Evolutionary conservation across 35 echinoderm and acorn worm genomes (phyloP).

Genomic region (Stichopus chloronotus): DNA sequence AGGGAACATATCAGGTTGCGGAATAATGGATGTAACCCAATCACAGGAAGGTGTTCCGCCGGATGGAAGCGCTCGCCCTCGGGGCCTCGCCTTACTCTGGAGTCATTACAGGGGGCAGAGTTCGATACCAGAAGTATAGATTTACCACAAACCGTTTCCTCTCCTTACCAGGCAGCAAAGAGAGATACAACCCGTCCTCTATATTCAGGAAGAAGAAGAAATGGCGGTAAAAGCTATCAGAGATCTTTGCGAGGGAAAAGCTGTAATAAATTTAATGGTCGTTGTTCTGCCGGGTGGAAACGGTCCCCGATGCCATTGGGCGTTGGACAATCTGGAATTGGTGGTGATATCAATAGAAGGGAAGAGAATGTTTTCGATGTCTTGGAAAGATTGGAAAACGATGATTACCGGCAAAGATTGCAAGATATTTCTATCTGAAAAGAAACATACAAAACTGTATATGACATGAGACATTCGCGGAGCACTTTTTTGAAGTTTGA

Average conservation of each 20-base stretch:
- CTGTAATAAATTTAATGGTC: conserved; percentile 27
- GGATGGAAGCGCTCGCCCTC: conserved; percentile 34
- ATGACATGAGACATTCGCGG: too few relatives aligned
- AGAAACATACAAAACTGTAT: too few relatives aligned
- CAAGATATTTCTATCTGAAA: neutral
- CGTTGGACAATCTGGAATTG: neutral
- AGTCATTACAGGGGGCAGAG: neutral
- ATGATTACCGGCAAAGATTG: neutral
- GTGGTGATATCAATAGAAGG: neutral
- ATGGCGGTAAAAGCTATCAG: neutral
- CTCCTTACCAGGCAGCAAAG: neutral
- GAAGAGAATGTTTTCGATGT: conserved; percentile 1
- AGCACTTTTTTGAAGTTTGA: too few relatives aligned
- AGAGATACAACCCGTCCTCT: too few relatives aligned
- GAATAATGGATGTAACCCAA: neutral
- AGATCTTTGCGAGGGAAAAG: neutral
- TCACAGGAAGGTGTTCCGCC: conserved; percentile 10
- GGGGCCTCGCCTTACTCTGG: neutral
- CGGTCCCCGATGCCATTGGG: conserved; percentile 15
- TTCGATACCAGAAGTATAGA: conserved; percentile 7
- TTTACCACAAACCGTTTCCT: neutral
- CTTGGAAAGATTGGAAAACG: neutral
- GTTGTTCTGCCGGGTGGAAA: conserved; percentile 37
- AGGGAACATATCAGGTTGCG: neutral
- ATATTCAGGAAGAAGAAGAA: neutral